A percentile compares a stretch with the other conserved stretches of the same genome.
Evolutionary conservation across 2,888 invertebrate species (phyloP).

Genomic region (Drosophila lutescens): DNA sequence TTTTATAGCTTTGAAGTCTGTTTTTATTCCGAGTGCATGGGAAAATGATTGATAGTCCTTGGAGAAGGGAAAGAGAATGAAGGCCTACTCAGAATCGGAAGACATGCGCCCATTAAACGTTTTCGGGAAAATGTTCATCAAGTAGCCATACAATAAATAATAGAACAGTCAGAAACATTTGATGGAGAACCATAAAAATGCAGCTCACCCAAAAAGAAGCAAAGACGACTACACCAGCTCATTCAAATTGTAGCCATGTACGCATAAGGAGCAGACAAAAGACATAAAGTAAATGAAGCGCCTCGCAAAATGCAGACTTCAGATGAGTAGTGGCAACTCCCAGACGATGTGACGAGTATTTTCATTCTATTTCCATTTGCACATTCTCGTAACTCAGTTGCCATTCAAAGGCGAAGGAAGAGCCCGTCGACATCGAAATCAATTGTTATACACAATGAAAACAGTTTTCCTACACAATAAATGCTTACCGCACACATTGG

Average conservation of each 20-base stretch:
- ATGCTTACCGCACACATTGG: slow-evolving; percentile 16
- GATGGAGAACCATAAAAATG: slow-evolving; percentile 60
- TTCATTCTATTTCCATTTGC: slow-evolving; percentile 56
- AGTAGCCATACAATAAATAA: slow-evolving; percentile 71
- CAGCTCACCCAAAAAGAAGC: slow-evolving; percentile 43
- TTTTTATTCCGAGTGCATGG: not conserved
- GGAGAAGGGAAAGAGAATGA: not conserved
- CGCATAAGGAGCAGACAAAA: slow-evolving; percentile 68
- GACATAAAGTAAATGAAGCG: slow-evolving; percentile 76
- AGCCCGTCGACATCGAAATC: slow-evolving; percentile 66
- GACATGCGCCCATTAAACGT: slow-evolving; percentile 64
- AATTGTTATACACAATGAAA: slow-evolving; percentile 62
- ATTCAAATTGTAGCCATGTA: slow-evolving; percentile 65
- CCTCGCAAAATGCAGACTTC: slow-evolving; percentile 53
- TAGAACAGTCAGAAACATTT: slow-evolving; percentile 53
- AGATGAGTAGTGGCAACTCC: slow-evolving; percentile 19
- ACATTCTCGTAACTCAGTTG: slow-evolving; percentile 61
- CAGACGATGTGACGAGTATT: slow-evolving; percentile 45
- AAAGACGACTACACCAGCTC: slow-evolving; percentile 28
- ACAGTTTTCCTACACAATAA: slow-evolving; percentile 49
- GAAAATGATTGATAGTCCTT: slow-evolving; percentile 15
- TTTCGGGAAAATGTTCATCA: slow-evolving; percentile 65
- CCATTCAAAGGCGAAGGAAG: slow-evolving; percentile 51
- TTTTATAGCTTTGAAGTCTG: not conserved
- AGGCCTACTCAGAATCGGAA: slow-evolving; percentile 12